phyloP scores from a whole-genome alignment of 2,888 invertebrate genomes.

The Gibbula magus region DNA sequence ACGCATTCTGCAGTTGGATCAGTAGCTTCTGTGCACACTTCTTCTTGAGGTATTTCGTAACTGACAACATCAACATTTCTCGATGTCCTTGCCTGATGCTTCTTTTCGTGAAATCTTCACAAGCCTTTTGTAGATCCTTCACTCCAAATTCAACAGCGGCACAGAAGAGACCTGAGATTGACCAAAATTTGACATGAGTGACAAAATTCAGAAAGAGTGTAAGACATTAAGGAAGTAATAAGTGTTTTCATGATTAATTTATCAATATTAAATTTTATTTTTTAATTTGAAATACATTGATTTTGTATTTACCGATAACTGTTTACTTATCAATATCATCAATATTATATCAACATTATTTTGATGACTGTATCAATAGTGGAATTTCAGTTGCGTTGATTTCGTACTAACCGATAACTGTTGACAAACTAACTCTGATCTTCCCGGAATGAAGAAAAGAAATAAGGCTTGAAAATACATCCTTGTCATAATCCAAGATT shows the following conservation, averaged over 20 bases:
- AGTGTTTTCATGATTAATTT: too few species aligned
- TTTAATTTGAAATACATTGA: too few species aligned
- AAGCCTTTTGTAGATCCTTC: constrained; percentile 12
- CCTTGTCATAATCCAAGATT: background rate
- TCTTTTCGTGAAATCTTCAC: background rate
- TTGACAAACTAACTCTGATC: background rate
- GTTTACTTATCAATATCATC: too few species aligned
- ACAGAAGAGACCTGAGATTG: background rate
- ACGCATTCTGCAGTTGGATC: too few species aligned
- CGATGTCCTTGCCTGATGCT: background rate
- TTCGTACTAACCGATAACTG: background rate
- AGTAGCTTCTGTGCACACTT: background rate
- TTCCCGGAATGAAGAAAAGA: background rate
- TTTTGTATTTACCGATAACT: too few species aligned
- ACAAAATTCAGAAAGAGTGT: too few species aligned
- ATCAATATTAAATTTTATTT: too few species aligned
- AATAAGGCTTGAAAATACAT: background rate
- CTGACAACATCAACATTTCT: background rate
- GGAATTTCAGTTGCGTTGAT: too few species aligned
- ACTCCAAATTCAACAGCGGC: constrained; percentile 9
- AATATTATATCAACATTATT: too few species aligned
- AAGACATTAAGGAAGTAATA: too few species aligned
- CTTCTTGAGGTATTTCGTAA: background rate
- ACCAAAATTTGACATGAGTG: background rate
- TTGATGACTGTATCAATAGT: too few species aligned